Evolutionary conservation across 2,797 vertebrate genomes (phyloP), one percentile per base, ranked within the genome.

Genomic region (Sebastes glaucus): DNA sequence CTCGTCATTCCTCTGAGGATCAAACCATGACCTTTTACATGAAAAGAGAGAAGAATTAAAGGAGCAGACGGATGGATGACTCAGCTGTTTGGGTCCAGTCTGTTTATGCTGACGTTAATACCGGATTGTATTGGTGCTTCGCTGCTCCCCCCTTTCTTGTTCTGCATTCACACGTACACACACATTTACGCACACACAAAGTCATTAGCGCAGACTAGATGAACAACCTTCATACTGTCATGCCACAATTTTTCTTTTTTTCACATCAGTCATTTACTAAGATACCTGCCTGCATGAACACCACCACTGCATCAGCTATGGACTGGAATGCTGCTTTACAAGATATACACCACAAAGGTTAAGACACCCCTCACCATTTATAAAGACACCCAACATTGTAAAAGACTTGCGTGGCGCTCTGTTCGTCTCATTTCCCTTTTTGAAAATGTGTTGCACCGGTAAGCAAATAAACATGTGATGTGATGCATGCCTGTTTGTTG

Each of bases 1-100:
- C 35, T 20, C 4, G 33, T 69, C 87, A 64, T 84, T 78, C 23
- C 13, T 76, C 74, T 81, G 68, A 88, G 74, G 82, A 90, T 91
- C 81, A 84, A 85, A 86, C 81, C 6, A 13, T 85, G 87, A 91
- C 88, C 84, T 88, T 92, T 80, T 68, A 82, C 68, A 84, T 89
- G 81, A 88, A 83, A 88, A 60, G 77, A 85, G 63, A 46, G 11
- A n/a, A 60, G 74, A 77, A 81, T 82, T 80, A 86, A 89, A 88
- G 66, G 56, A 66, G 73, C 56, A 59, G 53, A 80, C 23, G 79
- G 55, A 66, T 28, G 6, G 61, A 74, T 83, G 81, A 88, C 60
- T 89, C 74, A 23, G 73, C 81, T 71, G 62, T 78, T 85, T 76
- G 52, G 33, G 32, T 77, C 62, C 22, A 18, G 46, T 78, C 63